phyloP scores from a whole-genome alignment of 2,113 vertebrate genomes.

The Lota lota region DNA sequence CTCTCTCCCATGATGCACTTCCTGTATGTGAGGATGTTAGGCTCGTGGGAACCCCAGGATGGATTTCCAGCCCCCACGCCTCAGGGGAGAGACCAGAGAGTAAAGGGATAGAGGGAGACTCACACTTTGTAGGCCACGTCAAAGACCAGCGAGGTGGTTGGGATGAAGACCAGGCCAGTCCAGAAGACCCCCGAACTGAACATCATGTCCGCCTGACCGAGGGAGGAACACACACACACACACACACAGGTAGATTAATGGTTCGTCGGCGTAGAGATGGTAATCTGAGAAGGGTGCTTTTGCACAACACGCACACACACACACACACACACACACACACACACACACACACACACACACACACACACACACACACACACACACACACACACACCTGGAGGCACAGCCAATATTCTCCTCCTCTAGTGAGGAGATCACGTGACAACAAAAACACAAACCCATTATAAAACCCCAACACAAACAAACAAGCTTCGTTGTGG shows the following conservation, averaged over 20 bases:
- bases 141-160: conserved; percentile 87
- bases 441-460: conserved; percentile 11
- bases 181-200: conserved; percentile 95
- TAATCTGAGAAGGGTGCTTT: conserved; percentile 36
- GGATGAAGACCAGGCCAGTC: conserved; percentile 93
- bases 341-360: too few species aligned
- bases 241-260: conserved; percentile 5
- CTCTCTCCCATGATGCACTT: too few species aligned
- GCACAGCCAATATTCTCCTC: conserved; percentile 23
- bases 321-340: too few species aligned
- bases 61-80: neutral
- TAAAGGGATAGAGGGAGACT: conserved; percentile 67
- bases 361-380: conserved; percentile 1
- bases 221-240: conserved; percentile 29
- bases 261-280: conserved; percentile 7
- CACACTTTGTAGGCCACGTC: conserved; percentile 95
- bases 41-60: neutral
- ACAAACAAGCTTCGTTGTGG: conserved; percentile 40
- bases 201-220: conserved; percentile 86
- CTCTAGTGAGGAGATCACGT: neutral
- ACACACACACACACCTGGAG: conserved; percentile 37
- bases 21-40: too few species aligned
- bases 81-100: neutral
- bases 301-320: conserved; percentile 23
- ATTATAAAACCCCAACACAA: conserved; percentile 49